Evolutionary conservation across 2,113 vertebrate species (phyloP).

Genomic region (Corynorhinus townsendii): DNA sequence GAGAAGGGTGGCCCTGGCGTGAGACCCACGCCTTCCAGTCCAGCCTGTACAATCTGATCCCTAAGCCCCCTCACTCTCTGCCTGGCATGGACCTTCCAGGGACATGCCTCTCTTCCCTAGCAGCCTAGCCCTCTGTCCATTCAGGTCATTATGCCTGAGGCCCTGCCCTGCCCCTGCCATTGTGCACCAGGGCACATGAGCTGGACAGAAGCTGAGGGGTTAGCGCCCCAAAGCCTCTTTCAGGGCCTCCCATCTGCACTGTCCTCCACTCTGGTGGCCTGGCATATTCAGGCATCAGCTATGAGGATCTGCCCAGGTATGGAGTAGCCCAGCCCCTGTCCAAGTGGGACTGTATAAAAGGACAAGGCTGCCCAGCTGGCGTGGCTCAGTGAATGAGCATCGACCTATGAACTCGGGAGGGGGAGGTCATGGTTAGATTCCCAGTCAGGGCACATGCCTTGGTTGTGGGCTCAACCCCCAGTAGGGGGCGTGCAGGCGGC

Average conservation of each 20-base stretch:
- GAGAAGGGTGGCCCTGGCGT: neutral
- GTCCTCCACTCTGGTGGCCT: neutral
- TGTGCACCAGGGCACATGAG: rapidly evolving
- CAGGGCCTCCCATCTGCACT: neutral
- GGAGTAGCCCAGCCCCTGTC: neutral
- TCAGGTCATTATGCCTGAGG: neutral
- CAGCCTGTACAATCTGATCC: too few relatives aligned
- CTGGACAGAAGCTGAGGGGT: neutral
- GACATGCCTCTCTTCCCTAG: too few relatives aligned
- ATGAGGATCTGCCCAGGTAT: neutral
- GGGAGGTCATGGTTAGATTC: too few relatives aligned
- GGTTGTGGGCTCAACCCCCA: too few relatives aligned
- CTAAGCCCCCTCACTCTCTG: neutral
- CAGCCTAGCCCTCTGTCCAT: neutral
- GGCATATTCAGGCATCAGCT: neutral
- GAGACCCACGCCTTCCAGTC: too few relatives aligned
- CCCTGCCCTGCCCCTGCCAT: neutral
- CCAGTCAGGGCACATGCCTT: too few relatives aligned
- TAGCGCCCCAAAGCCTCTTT: neutral
- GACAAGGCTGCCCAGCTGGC: neutral
- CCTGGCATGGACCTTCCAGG: neutral
- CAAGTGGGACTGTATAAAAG: neutral
- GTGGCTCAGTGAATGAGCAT: too few relatives aligned
- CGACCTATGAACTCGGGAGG: too few relatives aligned
- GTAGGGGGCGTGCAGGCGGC: too few relatives aligned